Evolutionary conservation across 2,797 vertebrate genomes (phyloP).

Genomic region (Anomalospiza imberbis): DNA sequence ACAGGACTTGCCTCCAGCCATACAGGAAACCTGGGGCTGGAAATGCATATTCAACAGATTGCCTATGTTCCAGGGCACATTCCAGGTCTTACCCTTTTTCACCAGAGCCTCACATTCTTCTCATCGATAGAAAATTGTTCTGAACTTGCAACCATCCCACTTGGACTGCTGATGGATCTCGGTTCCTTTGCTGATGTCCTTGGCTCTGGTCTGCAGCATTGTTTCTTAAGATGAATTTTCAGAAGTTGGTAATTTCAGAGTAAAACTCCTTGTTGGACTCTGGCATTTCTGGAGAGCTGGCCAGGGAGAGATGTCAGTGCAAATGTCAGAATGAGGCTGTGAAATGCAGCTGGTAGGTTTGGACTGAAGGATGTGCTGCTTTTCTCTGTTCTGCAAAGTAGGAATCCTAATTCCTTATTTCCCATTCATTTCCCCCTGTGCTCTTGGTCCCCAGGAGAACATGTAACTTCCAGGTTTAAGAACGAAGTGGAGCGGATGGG

Average conservation of each 20-base stretch:
- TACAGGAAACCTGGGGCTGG: not conserved
- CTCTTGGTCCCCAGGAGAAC: slow-evolving; percentile 82
- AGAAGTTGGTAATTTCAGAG: not conserved
- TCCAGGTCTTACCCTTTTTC: not conserved
- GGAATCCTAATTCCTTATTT: not conserved
- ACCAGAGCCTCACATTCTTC: not conserved
- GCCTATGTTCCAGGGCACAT: not conserved
- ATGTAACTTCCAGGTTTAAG: slow-evolving; percentile 93
- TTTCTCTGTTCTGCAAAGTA: not conserved
- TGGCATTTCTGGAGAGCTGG: not conserved
- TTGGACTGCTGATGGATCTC: not conserved
- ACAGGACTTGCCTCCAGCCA: not conserved
- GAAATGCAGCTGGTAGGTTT: not conserved
- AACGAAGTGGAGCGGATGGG: slow-evolving; percentile 97
- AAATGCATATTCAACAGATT: not conserved
- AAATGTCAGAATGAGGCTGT: not conserved
- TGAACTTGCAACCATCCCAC: not conserved
- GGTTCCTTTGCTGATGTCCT: not conserved
- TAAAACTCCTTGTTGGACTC: not conserved
- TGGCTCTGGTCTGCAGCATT: not conserved
- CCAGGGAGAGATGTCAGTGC: not conserved
- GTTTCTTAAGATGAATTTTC: not conserved
- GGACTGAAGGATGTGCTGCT: not conserved
- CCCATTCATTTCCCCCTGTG: slow-evolving; percentile 1
- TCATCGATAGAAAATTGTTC: not conserved